Base-by-base conservation (phyloP, 2,888 invertebrate species). In the Stenodera caucasica region DNA sequence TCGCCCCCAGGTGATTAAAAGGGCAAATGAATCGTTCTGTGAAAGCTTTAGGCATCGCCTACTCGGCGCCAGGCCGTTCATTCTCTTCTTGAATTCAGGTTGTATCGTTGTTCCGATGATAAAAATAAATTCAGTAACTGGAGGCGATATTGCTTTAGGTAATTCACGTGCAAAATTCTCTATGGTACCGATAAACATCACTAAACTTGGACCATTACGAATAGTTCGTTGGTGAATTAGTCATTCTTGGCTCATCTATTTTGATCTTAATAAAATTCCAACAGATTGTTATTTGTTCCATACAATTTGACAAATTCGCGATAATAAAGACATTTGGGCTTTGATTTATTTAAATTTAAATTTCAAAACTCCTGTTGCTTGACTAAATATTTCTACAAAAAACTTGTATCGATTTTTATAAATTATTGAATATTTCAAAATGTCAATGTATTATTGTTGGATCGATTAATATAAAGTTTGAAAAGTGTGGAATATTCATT, bases 21-120 rank as follows among this genome's bases (percentile, higher is more conserved):
- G 74, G 76, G 74, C 74, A 72, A 71, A 69, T 72, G 73, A 75
- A 74, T 75, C 75, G 75, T 67, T 11, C 23, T 23, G 45, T 68
- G 64, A 58, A 57, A 71, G 75, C 75, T 66, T 69, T 57, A 73
- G 77, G 72, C 66, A 69, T 72, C 72, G 77, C 70, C 77, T 66
- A 67, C 63, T 67, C 72, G 76, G 77, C 77, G 76, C 76, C 76
- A 71, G 71, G 72, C 72, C 72, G n/a, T 67, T 67, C 72, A 57
- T 60, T 65, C 67, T 61, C 61, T 58, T 60, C 14, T 18, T n/a
- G n/a, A n/a, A n/a, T n/a, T n/a, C n/a, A n/a, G n/a, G n/a, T n/a
- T n/a, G n/a, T n/a, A n/a, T n/a, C n/a, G n/a, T n/a, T n/a, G n/a
- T n/a, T n/a, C n/a, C n/a, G n/a, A n/a, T n/a, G n/a, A n/a, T n/a